These are phyloP conservation scores for Gortyna flavago DNA, from an alignment of 2,888 invertebrate genomes.

Conservation along the genomic window DNA sequence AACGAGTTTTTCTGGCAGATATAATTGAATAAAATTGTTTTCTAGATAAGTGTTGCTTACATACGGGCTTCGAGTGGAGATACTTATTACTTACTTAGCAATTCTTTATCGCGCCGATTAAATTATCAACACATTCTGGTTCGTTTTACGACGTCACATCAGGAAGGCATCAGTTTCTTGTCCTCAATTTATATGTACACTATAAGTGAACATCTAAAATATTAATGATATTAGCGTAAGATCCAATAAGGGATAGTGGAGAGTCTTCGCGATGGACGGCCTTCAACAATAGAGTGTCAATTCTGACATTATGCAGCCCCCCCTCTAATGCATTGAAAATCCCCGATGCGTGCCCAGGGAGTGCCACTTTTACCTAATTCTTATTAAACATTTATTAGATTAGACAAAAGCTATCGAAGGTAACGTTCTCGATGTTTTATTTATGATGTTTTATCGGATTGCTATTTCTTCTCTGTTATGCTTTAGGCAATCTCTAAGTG, in stretches of 20 bases:
- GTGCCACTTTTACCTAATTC: constrained; percentile 87
- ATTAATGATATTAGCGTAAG: constrained; percentile 20
- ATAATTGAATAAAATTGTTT: constrained; percentile 80
- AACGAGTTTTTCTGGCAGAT: constrained; percentile 83
- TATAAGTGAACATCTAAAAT: constrained; percentile 34
- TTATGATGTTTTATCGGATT: constrained; percentile 87
- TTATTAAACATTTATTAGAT: constrained; percentile 90
- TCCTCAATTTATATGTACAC: constrained; percentile 37
- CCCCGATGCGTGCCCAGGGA: constrained; percentile 71
- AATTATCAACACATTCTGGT: constrained; percentile 66
- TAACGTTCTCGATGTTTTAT: constrained; percentile 86
- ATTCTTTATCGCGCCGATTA: constrained; percentile 67
- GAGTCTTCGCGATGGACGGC: constrained; percentile 28
- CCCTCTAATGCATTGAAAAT: constrained; percentile 84
- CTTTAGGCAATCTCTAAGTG: constrained; percentile 72
- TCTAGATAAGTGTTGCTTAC: constrained; percentile 73
- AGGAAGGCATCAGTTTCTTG: constrained; percentile 46
- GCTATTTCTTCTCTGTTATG: constrained; percentile 78
- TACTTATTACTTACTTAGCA: constrained; percentile 66
- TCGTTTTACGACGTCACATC: constrained; percentile 56
- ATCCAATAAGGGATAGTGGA: constrained; percentile 30
- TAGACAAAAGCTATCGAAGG: constrained; percentile 86
- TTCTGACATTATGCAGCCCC: constrained; percentile 85
- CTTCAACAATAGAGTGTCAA: constrained; percentile 74
- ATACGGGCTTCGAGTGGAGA: constrained; percentile 63